Percentiles rank a stretch among this genome's conserved stretches.
Evolutionary conservation across 1,140 invertebrate species (phyloP).

Genomic region (Pissodes strobi): DNA sequence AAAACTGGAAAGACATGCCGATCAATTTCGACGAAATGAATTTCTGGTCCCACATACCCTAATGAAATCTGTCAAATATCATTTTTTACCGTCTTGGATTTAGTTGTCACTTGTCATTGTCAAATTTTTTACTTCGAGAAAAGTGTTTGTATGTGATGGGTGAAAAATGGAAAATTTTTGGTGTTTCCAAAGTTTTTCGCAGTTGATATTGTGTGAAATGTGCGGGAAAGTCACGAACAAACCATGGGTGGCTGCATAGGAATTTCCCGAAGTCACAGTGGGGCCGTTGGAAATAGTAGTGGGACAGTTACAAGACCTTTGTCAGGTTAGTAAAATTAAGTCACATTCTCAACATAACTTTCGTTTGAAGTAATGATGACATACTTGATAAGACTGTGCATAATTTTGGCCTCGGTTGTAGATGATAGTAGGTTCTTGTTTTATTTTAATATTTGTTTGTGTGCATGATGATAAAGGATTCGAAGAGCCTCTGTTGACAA

Average conservation of each 20-base stretch:
- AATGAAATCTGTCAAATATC: no score
- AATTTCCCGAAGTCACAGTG: slow-evolving; percentile 76
- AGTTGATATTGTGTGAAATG: slow-evolving; percentile 42
- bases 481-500: no score
- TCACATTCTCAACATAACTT: neutral
- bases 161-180: slow-evolving; percentile 27
- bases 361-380: neutral
- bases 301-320: slow-evolving; percentile 75
- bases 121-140: no score
- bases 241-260: slow-evolving; percentile 82
- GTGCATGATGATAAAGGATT: neutral
- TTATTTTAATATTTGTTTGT: slow-evolving; percentile 22
- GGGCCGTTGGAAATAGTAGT: slow-evolving; percentile 75
- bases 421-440: no score
- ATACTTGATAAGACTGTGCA: no score
- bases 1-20: no score
- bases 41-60: no score
- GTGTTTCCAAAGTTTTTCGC: slow-evolving; percentile 3
- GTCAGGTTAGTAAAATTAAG: slow-evolving; percentile 63
- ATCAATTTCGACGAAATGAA: no score
- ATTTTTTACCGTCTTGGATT: no score
- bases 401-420: no score
- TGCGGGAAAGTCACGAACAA: slow-evolving; percentile 21
- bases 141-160: no score
- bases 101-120: no score